Evolutionary conservation across 2,797 vertebrate species (phyloP), one percentile per base, ranked within the genome.

Genomic region (Chelon labrosus): DNA sequence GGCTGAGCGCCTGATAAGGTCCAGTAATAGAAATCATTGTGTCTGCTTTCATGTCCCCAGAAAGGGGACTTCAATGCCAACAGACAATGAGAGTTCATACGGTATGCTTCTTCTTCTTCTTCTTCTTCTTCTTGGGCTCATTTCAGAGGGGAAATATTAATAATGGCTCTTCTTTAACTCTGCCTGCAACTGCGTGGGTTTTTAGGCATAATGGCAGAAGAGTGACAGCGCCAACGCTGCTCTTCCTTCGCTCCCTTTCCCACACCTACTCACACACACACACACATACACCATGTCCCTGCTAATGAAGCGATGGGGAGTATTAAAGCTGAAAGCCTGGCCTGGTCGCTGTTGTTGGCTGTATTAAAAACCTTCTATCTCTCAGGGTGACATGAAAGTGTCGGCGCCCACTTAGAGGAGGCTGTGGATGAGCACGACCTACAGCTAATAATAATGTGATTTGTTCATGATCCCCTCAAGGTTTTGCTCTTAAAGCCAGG

Each of bases 11-110:
- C 66, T 76, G 90, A 91, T 88, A 89, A 85, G 67, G 82, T 75
- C 77, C 60, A 2, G 37, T 91, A 90, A 89, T 91, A 89, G 79
- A 88, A 91, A 90, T 81, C 41, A 79, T 60, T 77, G 63, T 79
- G 83, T 80, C 47, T 2, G 20, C 83, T 85, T 89, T 86, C 79
- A 88, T 84, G 80, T 85, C 57, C 51, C 49, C 54, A 54, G 77
- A 81, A 82, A 82, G 55, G 20, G 57, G 67, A 77, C 64, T 77
- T 89, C 62, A 87, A 37, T 75, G 58, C 14, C 31, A 20, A 42
- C 69, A 56, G 77, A 82, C 71, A 81, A 87, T 65, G 59, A 66
- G 52, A 41, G 69, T 59, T 64, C 68, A 59, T 73, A 17, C 19
- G 35, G 25, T 38, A 27, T 44, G 64, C 68, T 46, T 16, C 61